A percentile compares a stretch with the other conserved stretches of the same genome.
Conservation (phyloP, 2,113 vertebrate genomes). For the Phrynocephalus versicolor region DNA sequence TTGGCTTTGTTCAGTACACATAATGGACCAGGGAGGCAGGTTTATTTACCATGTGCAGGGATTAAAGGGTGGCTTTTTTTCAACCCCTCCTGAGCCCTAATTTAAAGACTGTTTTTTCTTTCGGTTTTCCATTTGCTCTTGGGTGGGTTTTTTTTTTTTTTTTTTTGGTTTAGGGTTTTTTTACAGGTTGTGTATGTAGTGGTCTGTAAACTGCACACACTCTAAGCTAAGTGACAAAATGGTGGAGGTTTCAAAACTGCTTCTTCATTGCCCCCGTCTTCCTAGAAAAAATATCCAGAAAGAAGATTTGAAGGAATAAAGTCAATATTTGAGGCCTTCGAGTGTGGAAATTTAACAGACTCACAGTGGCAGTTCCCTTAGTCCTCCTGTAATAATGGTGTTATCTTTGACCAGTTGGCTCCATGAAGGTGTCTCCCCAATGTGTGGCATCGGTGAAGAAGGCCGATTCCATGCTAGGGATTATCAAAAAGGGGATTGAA, state of each 20-base stretch:
- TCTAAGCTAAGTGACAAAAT: slow-evolving; percentile 22
- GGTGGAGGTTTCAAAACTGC: slow-evolving; percentile 41
- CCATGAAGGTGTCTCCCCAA: no score
- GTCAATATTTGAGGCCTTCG: slow-evolving; percentile 24
- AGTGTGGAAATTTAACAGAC: slow-evolving; percentile 13
- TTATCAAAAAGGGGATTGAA: no score
- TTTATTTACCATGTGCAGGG: slow-evolving; percentile 48
- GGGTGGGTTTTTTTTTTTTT: no score
- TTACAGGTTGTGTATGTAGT: not conserved
- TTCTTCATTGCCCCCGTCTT: not conserved
- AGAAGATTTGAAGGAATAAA: not conserved
- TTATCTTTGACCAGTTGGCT: slow-evolving; percentile 35
- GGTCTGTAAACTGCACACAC: slow-evolving; percentile 29
- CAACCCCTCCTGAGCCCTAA: slow-evolving; percentile 45
- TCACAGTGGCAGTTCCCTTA: not conserved
- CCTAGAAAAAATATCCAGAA: not conserved
- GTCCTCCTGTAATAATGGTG: slow-evolving; percentile 6
- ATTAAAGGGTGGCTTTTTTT: slow-evolving; percentile 47
- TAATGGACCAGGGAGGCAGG: slow-evolving; percentile 33
- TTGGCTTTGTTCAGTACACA: slow-evolving; percentile 44
- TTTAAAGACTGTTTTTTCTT: slow-evolving; percentile 57
- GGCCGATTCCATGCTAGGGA: no score
- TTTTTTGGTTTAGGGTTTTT: no score
- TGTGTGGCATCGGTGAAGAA: no score
- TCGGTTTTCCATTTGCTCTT: slow-evolving; percentile 40